Evolutionary conservation across 1,140 invertebrate genomes (phyloP).

Genomic region (Gonatopus flavifemur): DNA sequence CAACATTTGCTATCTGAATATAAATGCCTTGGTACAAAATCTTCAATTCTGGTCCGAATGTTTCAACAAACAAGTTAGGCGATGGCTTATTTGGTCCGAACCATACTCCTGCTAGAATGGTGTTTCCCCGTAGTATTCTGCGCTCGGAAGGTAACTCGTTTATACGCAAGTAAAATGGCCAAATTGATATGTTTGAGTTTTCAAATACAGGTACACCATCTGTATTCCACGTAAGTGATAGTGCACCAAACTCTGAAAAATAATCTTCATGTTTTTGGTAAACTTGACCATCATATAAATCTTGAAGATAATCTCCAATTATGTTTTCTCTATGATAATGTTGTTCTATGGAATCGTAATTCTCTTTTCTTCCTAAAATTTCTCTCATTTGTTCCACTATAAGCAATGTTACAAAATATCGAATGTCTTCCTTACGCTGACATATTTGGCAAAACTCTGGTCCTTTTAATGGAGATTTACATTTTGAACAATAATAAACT

Average conservation of each 20-base stretch:
- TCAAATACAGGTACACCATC: constrained; percentile 1
- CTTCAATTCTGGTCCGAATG: neutral
- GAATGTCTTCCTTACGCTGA: neutral
- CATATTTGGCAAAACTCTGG: neutral
- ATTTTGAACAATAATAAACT: constrained; percentile 6
- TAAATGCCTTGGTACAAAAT: neutral
- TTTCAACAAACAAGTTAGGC: constrained; percentile 1
- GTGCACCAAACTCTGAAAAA: neutral
- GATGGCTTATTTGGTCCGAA: neutral
- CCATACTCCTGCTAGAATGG: neutral
- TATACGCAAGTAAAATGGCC: neutral
- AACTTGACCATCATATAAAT: constrained; percentile 3
- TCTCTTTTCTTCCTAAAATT: constrained; percentile 6
- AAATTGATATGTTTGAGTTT: neutral
- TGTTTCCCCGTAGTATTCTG: neutral
- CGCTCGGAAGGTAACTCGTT: neutral
- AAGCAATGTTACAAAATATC: constrained; percentile 4
- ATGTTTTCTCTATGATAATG: neutral
- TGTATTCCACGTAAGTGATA: neutral
- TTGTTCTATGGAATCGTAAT: neutral
- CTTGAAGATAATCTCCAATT: neutral
- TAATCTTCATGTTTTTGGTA: neutral
- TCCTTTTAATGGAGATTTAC: constrained; percentile 4
- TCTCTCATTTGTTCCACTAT: neutral
- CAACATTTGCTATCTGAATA: neutral